Base-by-base conservation (phyloP, 2,888 invertebrate species). In the Morpho deidamia region DNA sequence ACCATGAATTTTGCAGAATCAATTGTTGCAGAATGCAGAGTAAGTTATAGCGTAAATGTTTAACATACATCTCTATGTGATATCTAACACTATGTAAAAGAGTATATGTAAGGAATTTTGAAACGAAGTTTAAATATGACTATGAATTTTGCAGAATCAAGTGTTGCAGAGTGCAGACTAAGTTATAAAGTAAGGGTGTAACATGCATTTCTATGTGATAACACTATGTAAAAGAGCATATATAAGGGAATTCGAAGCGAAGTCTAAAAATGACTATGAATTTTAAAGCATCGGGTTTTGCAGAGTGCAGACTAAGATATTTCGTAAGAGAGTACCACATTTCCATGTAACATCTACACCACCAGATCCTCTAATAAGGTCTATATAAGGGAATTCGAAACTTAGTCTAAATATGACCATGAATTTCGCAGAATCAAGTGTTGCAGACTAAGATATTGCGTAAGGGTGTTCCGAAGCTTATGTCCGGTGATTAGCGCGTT, bases 401-500 rank as follows among this genome's bases (percentile, higher is more conserved):
- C 14, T 34, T n/a, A 35, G 23, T 32, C 37, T 11, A 47, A n/a
- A 38, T 51, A 35, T 51, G 59, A 54, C 59, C 59, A 56, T 59
- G 59, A 59, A 56, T 49, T 52, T 11, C 38, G 47, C 32, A 48
- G 45, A 59, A 54, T 43, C 53, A 42, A 48, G 43, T 38, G 40
- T 54, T 51, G 44, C 45, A 46, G 51, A 34, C 34, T 50, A 12
- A 53, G 52, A 55, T 41, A 51, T 84, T 79, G 81, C 69, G 81
- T 76, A 84, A 83, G 67, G 68, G 71, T 71, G 78, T 83, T 85
- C 83, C 82, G 78, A 72, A 70, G 76, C 74, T 72, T 65, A 81
- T 83, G 81, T 88, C 88, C 88, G 88, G 84, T 81, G 81, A 86
- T 86, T 86, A 83, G 69, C 68, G 72, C 74, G 70, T 82, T 74